Conservation (phyloP, 2,797 vertebrate species). For the Emydoidea blandingii region DNA sequence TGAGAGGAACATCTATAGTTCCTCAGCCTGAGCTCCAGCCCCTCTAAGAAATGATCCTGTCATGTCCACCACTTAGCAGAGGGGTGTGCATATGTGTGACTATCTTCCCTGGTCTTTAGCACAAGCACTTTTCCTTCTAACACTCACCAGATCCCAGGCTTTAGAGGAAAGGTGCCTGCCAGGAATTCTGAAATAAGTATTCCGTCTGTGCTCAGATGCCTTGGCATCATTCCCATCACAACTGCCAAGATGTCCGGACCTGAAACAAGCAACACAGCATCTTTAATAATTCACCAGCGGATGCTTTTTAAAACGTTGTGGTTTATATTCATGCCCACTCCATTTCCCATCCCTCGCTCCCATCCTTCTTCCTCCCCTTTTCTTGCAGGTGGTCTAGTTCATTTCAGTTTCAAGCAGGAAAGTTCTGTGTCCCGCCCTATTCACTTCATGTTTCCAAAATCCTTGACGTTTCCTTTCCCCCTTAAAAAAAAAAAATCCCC, state of each 20-base stretch:
- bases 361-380: conserved; percentile 60
- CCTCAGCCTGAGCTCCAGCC: not conserved
- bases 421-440: conserved; percentile 69
- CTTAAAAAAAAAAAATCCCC: conserved; percentile 38
- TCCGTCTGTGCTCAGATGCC: conserved; percentile 43
- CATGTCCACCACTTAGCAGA: not conserved
- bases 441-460: conserved; percentile 77
- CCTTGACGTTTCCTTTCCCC: conserved; percentile 69
- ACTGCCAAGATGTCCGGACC: conserved; percentile 76
- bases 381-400: conserved; percentile 80
- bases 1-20: not conserved
- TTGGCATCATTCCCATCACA: conserved; percentile 62
- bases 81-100: not conserved
- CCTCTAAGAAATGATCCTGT: not conserved
- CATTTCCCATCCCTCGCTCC: conserved; percentile 46
- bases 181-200: conserved; percentile 58
- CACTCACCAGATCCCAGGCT: conserved; percentile 21
- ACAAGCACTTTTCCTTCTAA: conserved; percentile 47
- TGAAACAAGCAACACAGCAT: conserved; percentile 54
- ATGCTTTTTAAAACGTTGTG: conserved; percentile 74
- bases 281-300: conserved; percentile 71
- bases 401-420: conserved; percentile 73
- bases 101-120: conserved; percentile 37
- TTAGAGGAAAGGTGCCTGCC: conserved; percentile 64
- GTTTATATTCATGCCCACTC: conserved; percentile 73